Percentiles rank a stretch among this genome's conserved stretches.
These are phyloP conservation scores for Acronicta aceris DNA, from an alignment of 2,888 invertebrate genomes.

Conservation along the genomic window DNA sequence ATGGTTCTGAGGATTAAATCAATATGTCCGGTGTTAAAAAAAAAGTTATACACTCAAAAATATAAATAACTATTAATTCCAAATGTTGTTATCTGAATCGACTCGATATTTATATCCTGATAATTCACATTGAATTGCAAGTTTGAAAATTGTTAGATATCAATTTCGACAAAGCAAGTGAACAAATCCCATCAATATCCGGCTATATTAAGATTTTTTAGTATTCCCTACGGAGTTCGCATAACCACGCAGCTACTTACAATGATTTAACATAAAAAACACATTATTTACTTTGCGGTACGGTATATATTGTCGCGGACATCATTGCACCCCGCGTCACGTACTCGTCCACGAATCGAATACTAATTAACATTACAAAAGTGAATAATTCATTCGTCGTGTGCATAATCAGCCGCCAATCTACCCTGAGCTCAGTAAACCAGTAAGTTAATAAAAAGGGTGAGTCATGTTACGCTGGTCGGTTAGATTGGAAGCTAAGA, in stretches of 20 bases:
- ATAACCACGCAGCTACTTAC: conserved; percentile 28
- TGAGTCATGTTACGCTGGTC: conserved; percentile 24
- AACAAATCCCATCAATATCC: conserved; percentile 37
- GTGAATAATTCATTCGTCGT: conserved; percentile 70
- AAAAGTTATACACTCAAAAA: too few relatives aligned
- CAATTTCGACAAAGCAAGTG: background rate
- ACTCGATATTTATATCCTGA: too few relatives aligned
- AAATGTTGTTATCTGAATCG: too few relatives aligned
- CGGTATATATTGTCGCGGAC: conserved; percentile 53
- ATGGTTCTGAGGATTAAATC: background rate
- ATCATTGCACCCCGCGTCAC: conserved; percentile 56
- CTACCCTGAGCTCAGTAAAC: conserved; percentile 30
- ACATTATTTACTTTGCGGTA: conserved; percentile 51
- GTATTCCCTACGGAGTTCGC: conserved; percentile 41
- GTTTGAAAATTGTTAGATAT: background rate
- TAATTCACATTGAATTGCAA: background rate
- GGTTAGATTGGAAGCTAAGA: conserved; percentile 34
- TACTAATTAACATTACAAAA: conserved; percentile 67
- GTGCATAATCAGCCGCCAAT: conserved; percentile 59
- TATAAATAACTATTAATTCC: too few relatives aligned
- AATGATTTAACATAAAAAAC: conserved; percentile 55
- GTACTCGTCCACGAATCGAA: conserved; percentile 61
- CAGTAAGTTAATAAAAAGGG: background rate
- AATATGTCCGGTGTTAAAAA: too few relatives aligned
- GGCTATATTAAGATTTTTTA: conserved; percentile 25